Percentiles rank a stretch among this genome's conserved stretches.
Evolutionary conservation across 2,888 invertebrate genomes (phyloP).

Genomic region (Polymixis lichenea): DNA sequence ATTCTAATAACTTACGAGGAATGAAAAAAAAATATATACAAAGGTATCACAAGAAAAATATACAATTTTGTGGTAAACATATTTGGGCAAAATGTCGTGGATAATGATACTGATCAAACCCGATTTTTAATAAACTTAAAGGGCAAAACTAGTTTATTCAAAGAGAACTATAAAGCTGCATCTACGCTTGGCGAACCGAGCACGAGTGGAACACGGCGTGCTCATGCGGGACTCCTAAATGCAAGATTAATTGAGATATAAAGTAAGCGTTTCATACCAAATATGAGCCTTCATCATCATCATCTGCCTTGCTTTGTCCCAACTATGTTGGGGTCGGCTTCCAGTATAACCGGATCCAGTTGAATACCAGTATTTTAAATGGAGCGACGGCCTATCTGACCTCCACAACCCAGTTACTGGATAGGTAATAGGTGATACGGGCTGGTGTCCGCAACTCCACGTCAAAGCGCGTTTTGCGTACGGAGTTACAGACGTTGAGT

Average conservation of each 20-base stretch:
- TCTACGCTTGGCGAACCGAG: not conserved
- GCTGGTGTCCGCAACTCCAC: too few relatives aligned
- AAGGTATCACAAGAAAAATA: conserved; percentile 55
- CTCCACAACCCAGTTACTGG: too few relatives aligned
- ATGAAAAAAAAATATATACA: conserved; percentile 59
- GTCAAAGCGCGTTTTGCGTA: too few relatives aligned
- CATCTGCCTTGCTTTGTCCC: too few relatives aligned
- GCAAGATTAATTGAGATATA: not conserved
- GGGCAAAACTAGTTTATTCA: not conserved
- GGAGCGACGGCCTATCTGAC: too few relatives aligned
- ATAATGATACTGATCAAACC: conserved; percentile 21
- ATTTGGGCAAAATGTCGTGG: conserved; percentile 9
- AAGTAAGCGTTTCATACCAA: not conserved
- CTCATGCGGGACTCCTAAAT: not conserved
- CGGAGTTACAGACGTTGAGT: too few relatives aligned
- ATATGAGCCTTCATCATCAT: too few relatives aligned
- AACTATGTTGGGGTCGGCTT: too few relatives aligned
- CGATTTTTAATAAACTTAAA: conserved; percentile 2
- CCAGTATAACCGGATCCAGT: too few relatives aligned
- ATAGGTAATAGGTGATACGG: too few relatives aligned
- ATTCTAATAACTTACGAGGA: conserved; percentile 54
- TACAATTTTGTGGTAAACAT: conserved; percentile 22
- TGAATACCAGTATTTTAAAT: too few relatives aligned
- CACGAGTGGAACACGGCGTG: not conserved
- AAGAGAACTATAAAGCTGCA: not conserved